Base-by-base conservation (phyloP, 2,888 invertebrate species). In the Napeogenes inachia region DNA sequence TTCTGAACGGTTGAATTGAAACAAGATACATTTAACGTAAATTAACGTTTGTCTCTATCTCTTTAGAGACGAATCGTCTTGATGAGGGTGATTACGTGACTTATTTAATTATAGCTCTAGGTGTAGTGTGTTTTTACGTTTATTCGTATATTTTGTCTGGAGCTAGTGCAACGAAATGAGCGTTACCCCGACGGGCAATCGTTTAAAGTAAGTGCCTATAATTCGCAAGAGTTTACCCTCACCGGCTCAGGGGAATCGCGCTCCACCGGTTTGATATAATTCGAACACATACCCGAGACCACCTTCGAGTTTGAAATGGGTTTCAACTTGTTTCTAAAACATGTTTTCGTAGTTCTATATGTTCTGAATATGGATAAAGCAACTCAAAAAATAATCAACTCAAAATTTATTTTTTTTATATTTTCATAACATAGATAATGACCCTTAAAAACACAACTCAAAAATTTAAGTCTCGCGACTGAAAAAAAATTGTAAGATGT, bases 151-250 rank as follows among this genome's bases (percentile, higher is more conserved):
- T 75, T 73, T 70, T 71, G 72, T 64, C 59, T 62, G 75, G 75
- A 80, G 76, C 73, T 76, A 76, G 73, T 81, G 79, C 79, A 81
- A 79, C 80, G 80, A 80, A 83, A 84, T 78, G 80, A 74, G 65
- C 72, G 61, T 71, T 74, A 73, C 81, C 85, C 80, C 83, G 71
- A 61, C 75, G 80, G 85, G 83, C 83, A 76, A 87, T 86, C 85
- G 82, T 81, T 87, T 86, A 85, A 85, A 84, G 81, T 84, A 86
- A 87, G 86, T 85, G 85, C 80, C 87, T 82, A 86, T 88, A 88
- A 88, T 87, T 87, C 82, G 86, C 82, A 76, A 76, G 86, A 87
- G 82, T 85, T 86, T 81, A 80, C 82, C 85, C 84, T 82, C 80
- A 73, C 72, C 72, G 65, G 76, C 86, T 81, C 78, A 66, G 63